A percentile compares a stretch with the other conserved stretches of the same genome.
Conservation (phyloP, 2,113 vertebrate species). For the Notiomystis cincta region DNA sequence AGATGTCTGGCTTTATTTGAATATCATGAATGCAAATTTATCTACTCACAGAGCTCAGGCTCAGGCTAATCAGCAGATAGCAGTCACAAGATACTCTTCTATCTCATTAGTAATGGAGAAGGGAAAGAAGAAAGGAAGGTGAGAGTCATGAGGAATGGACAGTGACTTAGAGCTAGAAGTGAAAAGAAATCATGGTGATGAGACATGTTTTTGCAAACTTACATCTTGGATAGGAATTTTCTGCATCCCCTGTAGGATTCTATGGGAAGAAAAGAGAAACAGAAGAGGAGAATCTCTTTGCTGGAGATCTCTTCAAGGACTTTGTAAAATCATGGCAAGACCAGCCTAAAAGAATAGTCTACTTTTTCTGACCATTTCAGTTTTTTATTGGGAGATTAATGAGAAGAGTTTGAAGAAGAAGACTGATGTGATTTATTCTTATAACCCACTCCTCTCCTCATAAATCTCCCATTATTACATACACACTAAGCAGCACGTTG, state of each 20-base stretch:
- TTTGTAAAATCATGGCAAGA: background rate
- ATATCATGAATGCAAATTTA: background rate
- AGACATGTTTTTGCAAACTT: background rate
- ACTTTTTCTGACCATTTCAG: background rate
- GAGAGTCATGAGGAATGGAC: background rate
- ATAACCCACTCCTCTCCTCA: background rate
- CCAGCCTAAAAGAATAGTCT: background rate
- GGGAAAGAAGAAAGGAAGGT: background rate
- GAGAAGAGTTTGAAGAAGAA: background rate
- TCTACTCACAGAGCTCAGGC: background rate
- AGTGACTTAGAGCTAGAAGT: background rate
- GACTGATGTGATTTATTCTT: constrained; percentile 41
- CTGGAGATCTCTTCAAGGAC: background rate
- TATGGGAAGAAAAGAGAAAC: background rate
- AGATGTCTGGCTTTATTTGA: background rate
- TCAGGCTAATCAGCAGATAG: background rate
- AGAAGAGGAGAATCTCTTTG: background rate
- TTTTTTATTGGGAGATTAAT: constrained; percentile 25
- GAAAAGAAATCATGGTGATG: background rate
- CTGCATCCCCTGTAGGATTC: background rate
- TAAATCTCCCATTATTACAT: background rate
- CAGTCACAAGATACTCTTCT: background rate
- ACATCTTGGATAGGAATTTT: background rate
- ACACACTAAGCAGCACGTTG: background rate
- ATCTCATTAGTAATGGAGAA: background rate